phyloP scores from a whole-genome alignment of 2,797 vertebrate genomes.

The Denticeps clupeoides region DNA sequence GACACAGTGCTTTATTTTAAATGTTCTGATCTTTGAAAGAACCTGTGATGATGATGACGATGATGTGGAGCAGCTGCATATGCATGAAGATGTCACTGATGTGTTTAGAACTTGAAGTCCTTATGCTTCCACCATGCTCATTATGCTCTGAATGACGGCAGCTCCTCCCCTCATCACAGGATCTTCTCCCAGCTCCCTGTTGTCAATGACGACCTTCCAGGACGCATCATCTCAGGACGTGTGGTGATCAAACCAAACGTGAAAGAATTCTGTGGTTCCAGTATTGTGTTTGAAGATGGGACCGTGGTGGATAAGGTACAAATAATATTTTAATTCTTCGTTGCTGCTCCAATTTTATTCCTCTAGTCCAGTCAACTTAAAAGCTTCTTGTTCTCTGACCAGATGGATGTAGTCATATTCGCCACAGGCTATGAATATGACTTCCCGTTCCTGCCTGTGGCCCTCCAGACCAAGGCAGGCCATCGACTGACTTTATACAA shows the following conservation, averaged over 20 bases:
- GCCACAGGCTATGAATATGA: conserved; percentile 63
- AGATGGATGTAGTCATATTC: conserved; percentile 61
- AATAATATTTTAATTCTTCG: too few relatives aligned
- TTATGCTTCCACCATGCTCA: too few relatives aligned
- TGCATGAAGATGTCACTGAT: neutral
- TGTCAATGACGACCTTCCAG: conserved; percentile 64
- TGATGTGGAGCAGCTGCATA: neutral
- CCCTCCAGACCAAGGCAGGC: conserved; percentile 44
- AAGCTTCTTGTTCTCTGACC: too few relatives aligned
- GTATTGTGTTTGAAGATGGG: conserved; percentile 53
- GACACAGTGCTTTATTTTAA: neutral
- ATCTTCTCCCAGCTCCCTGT: conserved; percentile 45
- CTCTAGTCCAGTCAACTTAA: neutral
- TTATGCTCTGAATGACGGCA: neutral
- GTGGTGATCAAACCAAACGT: conserved; percentile 58
- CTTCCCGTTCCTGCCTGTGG: conserved; percentile 69
- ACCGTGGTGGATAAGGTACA: conserved; percentile 51
- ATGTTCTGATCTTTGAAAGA: neutral
- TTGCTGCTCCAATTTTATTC: too few relatives aligned
- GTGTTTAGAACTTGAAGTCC: too few relatives aligned
- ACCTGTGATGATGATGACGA: neutral
- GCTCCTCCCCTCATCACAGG: conserved; percentile 27
- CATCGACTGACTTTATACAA: conserved; percentile 63
- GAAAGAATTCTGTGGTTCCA: conserved; percentile 56
- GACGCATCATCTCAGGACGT: conserved; percentile 59